Evolutionary conservation across 2,888 invertebrate genomes (phyloP).

Genomic region (Caenorhabditis uteleia): DNA sequence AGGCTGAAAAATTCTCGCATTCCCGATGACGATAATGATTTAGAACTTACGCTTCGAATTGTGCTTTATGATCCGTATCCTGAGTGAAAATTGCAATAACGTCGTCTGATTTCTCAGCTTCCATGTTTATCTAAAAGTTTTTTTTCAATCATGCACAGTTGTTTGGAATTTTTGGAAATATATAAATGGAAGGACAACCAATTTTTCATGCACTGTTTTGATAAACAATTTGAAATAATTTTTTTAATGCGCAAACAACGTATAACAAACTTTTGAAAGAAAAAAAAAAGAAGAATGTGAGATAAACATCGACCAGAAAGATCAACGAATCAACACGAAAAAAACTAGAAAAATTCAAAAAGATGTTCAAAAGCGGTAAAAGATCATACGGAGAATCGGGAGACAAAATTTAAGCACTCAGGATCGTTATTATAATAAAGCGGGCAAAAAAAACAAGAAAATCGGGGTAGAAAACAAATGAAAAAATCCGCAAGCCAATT

Average conservation of each 20-base stretch:
- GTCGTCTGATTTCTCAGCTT: conserved; percentile 1
- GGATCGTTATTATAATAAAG: no score
- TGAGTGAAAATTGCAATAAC: conserved; percentile 48
- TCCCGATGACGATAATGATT: not conserved
- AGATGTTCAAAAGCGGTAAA: no score
- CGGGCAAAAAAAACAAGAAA: conserved; percentile 8
- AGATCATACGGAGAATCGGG: no score
- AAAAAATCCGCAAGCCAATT: conserved; percentile 2
- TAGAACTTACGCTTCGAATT: conserved; percentile 42
- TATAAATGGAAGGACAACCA: not conserved
- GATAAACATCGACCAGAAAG: not conserved
- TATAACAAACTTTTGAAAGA: not conserved
- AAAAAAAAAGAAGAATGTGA: not conserved
- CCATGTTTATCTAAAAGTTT: not conserved
- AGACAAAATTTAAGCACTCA: no score
- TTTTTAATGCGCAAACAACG: not conserved
- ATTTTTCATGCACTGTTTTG: no score
- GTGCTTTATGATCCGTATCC: conserved; percentile 57
- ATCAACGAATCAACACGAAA: conserved; percentile 2
- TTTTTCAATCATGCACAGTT: not conserved
- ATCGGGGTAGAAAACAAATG: conserved; percentile 5
- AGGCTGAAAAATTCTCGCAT: conserved; percentile 10
- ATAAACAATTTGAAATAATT: no score
- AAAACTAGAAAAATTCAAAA: conserved; percentile 8
- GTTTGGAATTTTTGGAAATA: not conserved